These are phyloP conservation scores for Oscheius onirici DNA, from an alignment of 2,888 invertebrate species.

Conservation along the genomic window DNA sequence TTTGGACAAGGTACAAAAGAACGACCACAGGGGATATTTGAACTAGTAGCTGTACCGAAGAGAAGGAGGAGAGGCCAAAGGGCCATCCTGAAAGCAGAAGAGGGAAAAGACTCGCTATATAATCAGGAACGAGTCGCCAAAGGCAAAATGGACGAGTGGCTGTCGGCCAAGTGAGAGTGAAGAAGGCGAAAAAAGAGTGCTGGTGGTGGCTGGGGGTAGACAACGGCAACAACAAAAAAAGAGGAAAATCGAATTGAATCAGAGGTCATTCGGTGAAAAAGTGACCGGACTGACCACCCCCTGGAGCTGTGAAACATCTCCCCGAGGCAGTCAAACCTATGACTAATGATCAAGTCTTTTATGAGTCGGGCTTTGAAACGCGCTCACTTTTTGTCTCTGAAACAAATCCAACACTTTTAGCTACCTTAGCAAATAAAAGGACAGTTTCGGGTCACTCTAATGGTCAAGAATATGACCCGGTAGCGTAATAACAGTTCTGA, in stretches of 20 bases:
- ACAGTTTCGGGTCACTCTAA: too few species aligned
- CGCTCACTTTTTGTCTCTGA: too few species aligned
- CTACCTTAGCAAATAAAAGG: too few species aligned
- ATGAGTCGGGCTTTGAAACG: background rate
- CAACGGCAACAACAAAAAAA: background rate
- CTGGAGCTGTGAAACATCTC: background rate
- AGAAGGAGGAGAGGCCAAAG: constrained; percentile 29
- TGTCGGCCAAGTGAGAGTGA: too few species aligned
- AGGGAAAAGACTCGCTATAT: background rate
- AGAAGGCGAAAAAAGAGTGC: too few species aligned
- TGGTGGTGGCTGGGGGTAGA: too few species aligned
- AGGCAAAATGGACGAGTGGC: background rate
- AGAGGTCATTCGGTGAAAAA: background rate
- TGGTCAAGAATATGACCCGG: too few species aligned
- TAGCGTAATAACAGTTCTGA: too few species aligned
- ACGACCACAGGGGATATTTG: constrained; percentile 67
- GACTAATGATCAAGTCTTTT: background rate
- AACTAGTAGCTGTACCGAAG: constrained; percentile 7
- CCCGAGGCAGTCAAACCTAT: too few species aligned
- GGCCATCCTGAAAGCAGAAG: constrained; percentile 32
- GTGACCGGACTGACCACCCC: background rate
- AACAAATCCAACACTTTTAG: too few species aligned
- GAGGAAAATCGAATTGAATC: background rate
- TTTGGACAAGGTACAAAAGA: constrained; percentile 66
- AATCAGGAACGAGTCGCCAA: constrained; percentile 16